Evolutionary conservation across 2,797 vertebrate genomes (phyloP), one percentile per base, ranked within the genome.

Genomic region (Sebastes trivittatus): DNA sequence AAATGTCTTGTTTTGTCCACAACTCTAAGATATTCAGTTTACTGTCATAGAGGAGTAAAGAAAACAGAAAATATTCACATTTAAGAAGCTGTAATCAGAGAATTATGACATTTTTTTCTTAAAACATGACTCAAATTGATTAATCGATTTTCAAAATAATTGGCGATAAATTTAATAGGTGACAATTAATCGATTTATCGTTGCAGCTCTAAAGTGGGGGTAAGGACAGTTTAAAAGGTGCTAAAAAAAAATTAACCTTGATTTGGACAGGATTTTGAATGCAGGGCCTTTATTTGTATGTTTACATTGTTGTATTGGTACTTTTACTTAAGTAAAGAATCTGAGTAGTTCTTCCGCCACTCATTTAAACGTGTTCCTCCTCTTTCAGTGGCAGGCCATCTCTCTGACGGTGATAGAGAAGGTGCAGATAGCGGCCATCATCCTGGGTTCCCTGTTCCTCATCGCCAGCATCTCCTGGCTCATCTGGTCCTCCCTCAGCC

Each of bases 381-480:
- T 11, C 69, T 16, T 11, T 11, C 95, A 98, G 97, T 98, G 97
- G 97, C 97, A 98, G 94, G 97, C 97, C 88, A 98, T 98, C 93
- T 98, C 97, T 70, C 95, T 98, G 94, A 98, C 97, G 0, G 97
- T 98, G 91, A 98, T 98, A 1, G 97, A 98, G 95, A 98, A 98
- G 94, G 97, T 98, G 74, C 97, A 98, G 94, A 98, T 98, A 18
- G 97, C 97, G 0, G 97, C 97, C 90, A 98, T 98, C 56, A 97
- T 98, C 58, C 96, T 98, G 93, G 97, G 97, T 72, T 98, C 97
- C 7, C 96, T 98, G 82, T 98, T 98, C 95, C 97, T 98, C 73
- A 97, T 98, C 0, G 97, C 97, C 95, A 98, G 97, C 95, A 98
- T 98, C 95, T 98, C 97, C 87, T 98, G 97, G 97, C 97, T 98